Evolutionary conservation across 2,888 invertebrate genomes (phyloP).

Genomic region (Parnassius orleans): DNA sequence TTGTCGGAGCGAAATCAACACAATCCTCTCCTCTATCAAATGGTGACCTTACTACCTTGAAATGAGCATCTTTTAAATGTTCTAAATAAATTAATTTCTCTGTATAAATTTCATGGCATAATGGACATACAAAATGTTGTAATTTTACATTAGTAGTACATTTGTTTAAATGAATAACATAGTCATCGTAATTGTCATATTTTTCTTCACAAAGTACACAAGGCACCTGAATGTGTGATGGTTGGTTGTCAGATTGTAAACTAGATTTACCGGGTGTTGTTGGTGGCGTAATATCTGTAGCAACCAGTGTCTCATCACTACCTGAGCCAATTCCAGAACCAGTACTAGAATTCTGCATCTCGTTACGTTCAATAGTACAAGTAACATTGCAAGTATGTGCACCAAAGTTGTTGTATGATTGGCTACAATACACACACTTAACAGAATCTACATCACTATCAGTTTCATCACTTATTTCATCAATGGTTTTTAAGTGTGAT

Average conservation of each 20-base stretch:
- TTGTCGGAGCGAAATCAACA: constrained; percentile 66
- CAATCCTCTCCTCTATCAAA: constrained; percentile 57
- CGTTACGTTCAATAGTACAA: constrained; percentile 68
- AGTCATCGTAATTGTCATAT: constrained; percentile 63
- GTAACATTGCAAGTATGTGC: constrained; percentile 65
- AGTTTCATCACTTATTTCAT: constrained; percentile 71
- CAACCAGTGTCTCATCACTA: constrained; percentile 72
- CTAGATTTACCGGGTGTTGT: constrained; percentile 37
- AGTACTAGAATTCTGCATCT: constrained; percentile 61
- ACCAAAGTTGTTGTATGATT: constrained; percentile 62
- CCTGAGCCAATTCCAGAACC: constrained; percentile 45
- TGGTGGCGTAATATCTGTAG: constrained; percentile 52
- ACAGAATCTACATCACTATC: constrained; percentile 74
- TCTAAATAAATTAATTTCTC: constrained; percentile 62
- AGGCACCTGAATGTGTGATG: constrained; percentile 50
- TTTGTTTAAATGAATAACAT: constrained; percentile 66
- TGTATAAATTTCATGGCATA: constrained; percentile 71
- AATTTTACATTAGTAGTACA: constrained; percentile 74
- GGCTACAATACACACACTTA: constrained; percentile 69
- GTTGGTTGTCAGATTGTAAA: constrained; percentile 35
- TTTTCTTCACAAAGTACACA: constrained; percentile 72
- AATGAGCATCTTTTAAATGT: constrained; percentile 62
- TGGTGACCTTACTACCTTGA: constrained; percentile 41
- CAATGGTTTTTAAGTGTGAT: constrained; percentile 34
- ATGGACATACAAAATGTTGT: constrained; percentile 70